phyloP scores from a whole-genome alignment of 2,888 invertebrate genomes.

The Lasioglossum lativentre region DNA sequence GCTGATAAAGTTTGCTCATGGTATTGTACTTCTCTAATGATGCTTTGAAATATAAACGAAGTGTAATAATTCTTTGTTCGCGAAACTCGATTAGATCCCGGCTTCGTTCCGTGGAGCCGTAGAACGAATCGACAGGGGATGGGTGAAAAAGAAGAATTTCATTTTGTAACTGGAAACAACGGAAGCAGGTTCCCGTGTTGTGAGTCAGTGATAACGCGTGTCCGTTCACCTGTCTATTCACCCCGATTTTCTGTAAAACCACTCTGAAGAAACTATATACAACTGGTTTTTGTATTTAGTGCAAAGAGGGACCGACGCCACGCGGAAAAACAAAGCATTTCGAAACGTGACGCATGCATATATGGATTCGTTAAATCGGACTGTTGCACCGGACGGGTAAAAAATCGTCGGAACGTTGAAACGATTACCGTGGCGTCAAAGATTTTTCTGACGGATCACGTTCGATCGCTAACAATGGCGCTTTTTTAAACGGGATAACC shows the following conservation, averaged over 20 bases:
- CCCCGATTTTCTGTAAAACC: background rate
- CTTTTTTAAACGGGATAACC: too few species aligned
- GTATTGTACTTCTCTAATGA: conserved; percentile 15
- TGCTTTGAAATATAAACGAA: background rate
- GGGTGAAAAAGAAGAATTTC: background rate
- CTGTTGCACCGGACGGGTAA: background rate
- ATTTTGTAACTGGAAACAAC: background rate
- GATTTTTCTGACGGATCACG: background rate
- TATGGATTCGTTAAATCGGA: background rate
- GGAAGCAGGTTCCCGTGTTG: background rate
- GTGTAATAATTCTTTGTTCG: conserved; percentile 4
- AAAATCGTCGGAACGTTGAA: background rate
- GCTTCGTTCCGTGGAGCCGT: background rate
- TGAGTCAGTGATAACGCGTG: background rate
- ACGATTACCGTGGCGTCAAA: background rate
- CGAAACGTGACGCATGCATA: background rate
- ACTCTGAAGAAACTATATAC: background rate
- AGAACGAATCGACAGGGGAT: background rate
- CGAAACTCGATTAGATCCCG: background rate
- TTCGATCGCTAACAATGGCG: background rate
- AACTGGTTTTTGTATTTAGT: background rate
- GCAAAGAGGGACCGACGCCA: too few species aligned
- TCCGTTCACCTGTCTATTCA: background rate
- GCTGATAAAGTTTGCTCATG: conserved; percentile 15
- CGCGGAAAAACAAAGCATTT: background rate